Base-by-base conservation (phyloP, 2,888 invertebrate species). In the Scelioninae gen. 2 region DNA sequence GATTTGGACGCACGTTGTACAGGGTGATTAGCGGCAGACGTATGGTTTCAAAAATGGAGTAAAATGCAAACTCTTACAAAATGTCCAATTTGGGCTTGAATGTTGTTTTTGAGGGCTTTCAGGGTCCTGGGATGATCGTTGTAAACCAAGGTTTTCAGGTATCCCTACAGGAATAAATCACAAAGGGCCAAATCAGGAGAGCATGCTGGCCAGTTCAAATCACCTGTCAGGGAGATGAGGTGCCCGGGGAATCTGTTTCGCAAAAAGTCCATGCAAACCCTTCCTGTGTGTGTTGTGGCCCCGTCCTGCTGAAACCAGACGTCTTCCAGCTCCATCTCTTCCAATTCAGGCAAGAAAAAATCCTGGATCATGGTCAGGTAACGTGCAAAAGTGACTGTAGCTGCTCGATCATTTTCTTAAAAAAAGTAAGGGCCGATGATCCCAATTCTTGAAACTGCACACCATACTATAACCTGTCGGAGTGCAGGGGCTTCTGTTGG, bases 391-490 rank as follows among this genome's bases (percentile, higher is more conserved):
- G 22, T 22, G 3, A 79, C 77, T 64, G 76, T 72, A 35, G 55
- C 65, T 22, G 22, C 22, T 5, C 22, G 22, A 4, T 74, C 77
- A 73, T 77, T 74, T 77, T 81, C 80, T 68, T 81, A 76, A 64
- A 81, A 81, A 75, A 82, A 81, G 33, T 63, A 78, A 28, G 78
- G 77, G 43, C 78, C 77, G 57, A 74, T 37, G 35, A 73, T 57
- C 3, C 67, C 72, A 35, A 39, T 52, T 37, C 37, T 18, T 6
- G 74, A 75, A 22, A 77, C 41, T 22, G 74, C 76, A 71, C 74
- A 78, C 74, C 79, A 79, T 41, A 78, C 76, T 22, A 77, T 80
- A 11, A 78, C 77, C 46, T 73, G n/a, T n/a, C n/a, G n/a, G 65
- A 73, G 64, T 80, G 77, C 10, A 80, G 63, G 39, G 78, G 78